phyloP scores from a whole-genome alignment of 2,113 vertebrate genomes.

The Crotalus helleri region DNA sequence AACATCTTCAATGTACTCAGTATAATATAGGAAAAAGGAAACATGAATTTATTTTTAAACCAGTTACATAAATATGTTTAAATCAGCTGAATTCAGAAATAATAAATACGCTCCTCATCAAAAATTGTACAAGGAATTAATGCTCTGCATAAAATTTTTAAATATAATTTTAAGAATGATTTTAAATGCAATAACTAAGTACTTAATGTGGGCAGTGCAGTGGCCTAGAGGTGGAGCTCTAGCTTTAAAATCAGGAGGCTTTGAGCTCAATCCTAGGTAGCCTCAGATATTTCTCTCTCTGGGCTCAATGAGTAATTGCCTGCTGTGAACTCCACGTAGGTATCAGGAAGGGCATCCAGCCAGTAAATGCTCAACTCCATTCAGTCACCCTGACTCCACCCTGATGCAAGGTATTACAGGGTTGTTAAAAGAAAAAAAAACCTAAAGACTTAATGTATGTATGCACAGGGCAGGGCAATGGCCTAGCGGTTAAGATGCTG shows the following conservation, averaged over 20 bases:
- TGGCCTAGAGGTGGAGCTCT: neutral
- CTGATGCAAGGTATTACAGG: neutral
- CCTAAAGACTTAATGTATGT: neutral
- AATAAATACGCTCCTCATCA: neutral
- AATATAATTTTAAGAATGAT: neutral
- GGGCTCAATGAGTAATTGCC: neutral
- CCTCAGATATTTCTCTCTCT: neutral
- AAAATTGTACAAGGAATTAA: neutral
- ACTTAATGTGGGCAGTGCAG: neutral
- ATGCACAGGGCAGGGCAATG: neutral
- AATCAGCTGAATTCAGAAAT: neutral
- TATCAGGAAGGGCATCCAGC: neutral
- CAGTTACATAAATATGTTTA: neutral
- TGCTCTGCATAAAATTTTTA: neutral
- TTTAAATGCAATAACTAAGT: neutral
- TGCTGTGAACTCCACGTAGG: neutral
- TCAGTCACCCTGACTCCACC: neutral
- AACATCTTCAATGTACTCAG: neutral
- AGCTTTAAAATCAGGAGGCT: neutral
- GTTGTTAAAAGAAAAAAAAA: neutral
- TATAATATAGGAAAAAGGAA: neutral
- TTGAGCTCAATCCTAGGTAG: neutral
- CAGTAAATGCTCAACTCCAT: neutral
- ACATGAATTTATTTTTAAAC: neutral
- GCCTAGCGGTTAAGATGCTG: neutral